Evolutionary conservation across 2,888 invertebrate species (phyloP).

Genomic region (Adelphocoris suturalis): DNA sequence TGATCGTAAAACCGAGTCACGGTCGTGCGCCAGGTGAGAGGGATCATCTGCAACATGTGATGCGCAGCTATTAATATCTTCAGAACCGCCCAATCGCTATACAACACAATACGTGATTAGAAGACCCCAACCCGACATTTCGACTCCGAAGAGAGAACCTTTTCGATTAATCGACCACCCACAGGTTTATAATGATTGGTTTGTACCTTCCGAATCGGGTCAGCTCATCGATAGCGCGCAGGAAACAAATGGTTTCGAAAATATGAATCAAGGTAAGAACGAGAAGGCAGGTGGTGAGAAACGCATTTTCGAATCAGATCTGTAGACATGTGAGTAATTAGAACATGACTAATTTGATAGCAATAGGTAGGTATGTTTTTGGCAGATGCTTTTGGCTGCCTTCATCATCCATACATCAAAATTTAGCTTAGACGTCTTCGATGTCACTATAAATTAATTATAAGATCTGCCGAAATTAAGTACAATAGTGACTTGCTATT

Average conservation of each 20-base stretch:
- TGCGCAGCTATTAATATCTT: constrained; percentile 53
- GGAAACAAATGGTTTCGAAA: background rate
- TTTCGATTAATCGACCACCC: constrained; percentile 44
- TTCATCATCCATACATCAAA: too few relatives aligned
- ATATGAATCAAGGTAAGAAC: background rate
- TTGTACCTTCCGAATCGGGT: background rate
- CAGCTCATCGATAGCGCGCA: background rate
- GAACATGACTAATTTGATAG: background rate
- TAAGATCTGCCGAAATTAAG: too few relatives aligned
- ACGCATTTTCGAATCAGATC: background rate
- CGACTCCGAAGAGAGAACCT: background rate
- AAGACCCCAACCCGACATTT: background rate
- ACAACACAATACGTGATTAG: constrained; percentile 60
- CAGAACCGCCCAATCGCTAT: constrained; percentile 18
- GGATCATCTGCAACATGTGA: constrained; percentile 68
- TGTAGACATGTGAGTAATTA: background rate
- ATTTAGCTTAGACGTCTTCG: too few relatives aligned
- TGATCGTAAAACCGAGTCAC: constrained; percentile 48
- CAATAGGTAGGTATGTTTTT: too few relatives aligned
- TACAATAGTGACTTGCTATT: too few relatives aligned
- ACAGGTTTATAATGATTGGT: constrained; percentile 42
- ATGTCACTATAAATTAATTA: too few relatives aligned
- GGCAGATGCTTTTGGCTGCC: too few relatives aligned
- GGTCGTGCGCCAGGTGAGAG: constrained; percentile 58
- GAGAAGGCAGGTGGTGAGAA: background rate